phyloP scores from a whole-genome alignment of 2,888 invertebrate species.

The Nemurella pictetii region DNA sequence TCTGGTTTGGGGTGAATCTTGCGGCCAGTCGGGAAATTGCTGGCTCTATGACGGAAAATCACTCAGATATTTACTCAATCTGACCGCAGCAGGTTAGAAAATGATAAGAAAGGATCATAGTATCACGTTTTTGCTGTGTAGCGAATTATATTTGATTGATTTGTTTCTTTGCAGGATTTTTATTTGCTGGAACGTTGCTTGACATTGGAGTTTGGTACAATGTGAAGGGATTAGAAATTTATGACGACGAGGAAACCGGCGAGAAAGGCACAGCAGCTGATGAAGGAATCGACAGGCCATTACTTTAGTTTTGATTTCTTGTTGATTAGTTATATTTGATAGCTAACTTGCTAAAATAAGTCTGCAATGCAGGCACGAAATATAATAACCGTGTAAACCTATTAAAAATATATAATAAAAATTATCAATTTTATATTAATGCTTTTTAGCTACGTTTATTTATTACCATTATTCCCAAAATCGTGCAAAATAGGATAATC shows the following conservation, averaged over 20 bases:
- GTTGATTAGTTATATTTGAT: not conserved
- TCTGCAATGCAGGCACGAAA: too few relatives aligned
- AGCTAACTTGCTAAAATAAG: not conserved
- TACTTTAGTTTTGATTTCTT: not conserved
- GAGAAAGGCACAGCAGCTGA: not conserved
- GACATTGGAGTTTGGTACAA: conserved; percentile 49
- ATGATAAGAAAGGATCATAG: not conserved
- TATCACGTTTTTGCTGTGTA: too few relatives aligned
- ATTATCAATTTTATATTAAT: too few relatives aligned
- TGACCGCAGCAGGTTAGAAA: conserved; percentile 47
- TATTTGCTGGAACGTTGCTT: conserved; percentile 47
- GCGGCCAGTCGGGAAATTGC: conserved; percentile 52
- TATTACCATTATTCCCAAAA: too few relatives aligned
- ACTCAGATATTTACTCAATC: conserved; percentile 48
- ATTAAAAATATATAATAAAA: too few relatives aligned
- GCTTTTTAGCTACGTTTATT: too few relatives aligned
- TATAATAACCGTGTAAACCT: too few relatives aligned
- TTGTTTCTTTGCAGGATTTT: conserved; percentile 44
- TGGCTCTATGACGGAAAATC: conserved; percentile 52
- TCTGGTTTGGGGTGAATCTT: conserved; percentile 52
- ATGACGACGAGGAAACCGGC: conserved; percentile 45
- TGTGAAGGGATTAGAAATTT: conserved; percentile 48
- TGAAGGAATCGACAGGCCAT: conserved; percentile 7
- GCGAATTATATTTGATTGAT: not conserved
- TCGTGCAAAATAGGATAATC: too few relatives aligned